Evolutionary conservation across 1,140 invertebrate species (phyloP).

Genomic region (Trialeurodes vaporariorum): DNA sequence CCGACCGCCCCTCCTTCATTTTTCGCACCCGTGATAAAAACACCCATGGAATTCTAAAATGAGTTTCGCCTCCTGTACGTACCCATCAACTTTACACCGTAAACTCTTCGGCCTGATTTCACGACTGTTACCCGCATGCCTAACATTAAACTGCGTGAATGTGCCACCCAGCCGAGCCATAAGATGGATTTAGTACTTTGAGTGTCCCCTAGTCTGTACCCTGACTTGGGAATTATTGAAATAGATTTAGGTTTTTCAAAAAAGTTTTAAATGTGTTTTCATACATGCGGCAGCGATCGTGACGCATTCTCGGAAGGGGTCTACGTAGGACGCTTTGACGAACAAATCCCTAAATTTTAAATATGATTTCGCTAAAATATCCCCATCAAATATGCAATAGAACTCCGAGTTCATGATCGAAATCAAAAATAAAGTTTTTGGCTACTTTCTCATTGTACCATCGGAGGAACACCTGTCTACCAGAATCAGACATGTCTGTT

Average conservation of each 20-base stretch:
- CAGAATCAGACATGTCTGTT: conserved; percentile 15
- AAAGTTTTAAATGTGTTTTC: conserved; percentile 4
- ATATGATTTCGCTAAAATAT: conserved; percentile 27
- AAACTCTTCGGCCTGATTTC: conserved; percentile 3
- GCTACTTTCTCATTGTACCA: conserved; percentile 19
- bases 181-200: conserved; percentile 8
- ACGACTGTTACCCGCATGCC: conserved; percentile 6
- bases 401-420: conserved; percentile 22
- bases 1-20: background rate
- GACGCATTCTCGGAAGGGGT: conserved; percentile 11
- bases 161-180: conserved; percentile 12
- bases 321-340: conserved; percentile 2
- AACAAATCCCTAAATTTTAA: conserved; percentile 24
- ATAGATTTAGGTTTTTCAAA: conserved; percentile 12
- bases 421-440: conserved; percentile 18
- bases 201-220: conserved; percentile 10
- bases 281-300: conserved; percentile 15
- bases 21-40: conserved; percentile 16
- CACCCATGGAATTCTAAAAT: conserved; percentile 16
- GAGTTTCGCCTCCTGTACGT: background rate
- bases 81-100: background rate
- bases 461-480: conserved; percentile 16
- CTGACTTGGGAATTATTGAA: conserved; percentile 10
- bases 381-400: conserved; percentile 22
- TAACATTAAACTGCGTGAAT: conserved; percentile 4